Conservation (phyloP, 2,113 vertebrate species). For the Rissa tridactyla region DNA sequence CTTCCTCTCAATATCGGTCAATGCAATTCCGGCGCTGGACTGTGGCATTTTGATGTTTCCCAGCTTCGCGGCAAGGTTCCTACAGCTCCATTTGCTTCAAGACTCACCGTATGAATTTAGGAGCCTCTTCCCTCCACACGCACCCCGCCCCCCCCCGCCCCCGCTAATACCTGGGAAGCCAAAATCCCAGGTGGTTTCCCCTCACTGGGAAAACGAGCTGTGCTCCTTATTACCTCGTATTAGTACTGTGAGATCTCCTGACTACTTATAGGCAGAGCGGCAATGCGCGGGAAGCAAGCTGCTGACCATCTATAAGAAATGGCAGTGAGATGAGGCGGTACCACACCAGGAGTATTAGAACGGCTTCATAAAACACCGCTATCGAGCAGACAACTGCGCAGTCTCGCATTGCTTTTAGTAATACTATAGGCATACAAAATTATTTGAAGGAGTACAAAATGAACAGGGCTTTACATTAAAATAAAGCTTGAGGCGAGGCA, state of each 20-base stretch:
- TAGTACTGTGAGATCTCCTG: constrained; percentile 54
- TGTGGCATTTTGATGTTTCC: background rate
- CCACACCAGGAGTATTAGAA: constrained; percentile 36
- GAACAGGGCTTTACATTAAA: constrained; percentile 81
- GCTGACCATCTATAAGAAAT: constrained; percentile 59
- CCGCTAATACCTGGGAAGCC: background rate
- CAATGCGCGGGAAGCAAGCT: constrained; percentile 61
- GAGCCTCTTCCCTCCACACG: background rate
- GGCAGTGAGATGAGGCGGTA: constrained; percentile 17
- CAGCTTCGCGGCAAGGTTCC: background rate
- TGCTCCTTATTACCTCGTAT: constrained; percentile 65
- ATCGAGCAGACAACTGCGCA: background rate
- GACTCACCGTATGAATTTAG: background rate
- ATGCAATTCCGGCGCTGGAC: background rate
- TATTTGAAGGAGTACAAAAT: constrained; percentile 40
- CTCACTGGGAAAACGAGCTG: background rate
- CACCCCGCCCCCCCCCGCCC: no score
- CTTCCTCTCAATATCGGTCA: background rate
- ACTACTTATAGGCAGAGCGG: constrained; percentile 70
- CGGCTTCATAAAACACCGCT: constrained; percentile 13
- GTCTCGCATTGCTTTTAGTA: background rate
- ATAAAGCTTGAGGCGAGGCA: constrained; percentile 79
- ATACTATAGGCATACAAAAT: constrained; percentile 46
- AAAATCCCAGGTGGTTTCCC: background rate
- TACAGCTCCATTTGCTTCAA: background rate